phyloP scores from a whole-genome alignment of 2,888 invertebrate species.

The Liodrosophila aerea region DNA sequence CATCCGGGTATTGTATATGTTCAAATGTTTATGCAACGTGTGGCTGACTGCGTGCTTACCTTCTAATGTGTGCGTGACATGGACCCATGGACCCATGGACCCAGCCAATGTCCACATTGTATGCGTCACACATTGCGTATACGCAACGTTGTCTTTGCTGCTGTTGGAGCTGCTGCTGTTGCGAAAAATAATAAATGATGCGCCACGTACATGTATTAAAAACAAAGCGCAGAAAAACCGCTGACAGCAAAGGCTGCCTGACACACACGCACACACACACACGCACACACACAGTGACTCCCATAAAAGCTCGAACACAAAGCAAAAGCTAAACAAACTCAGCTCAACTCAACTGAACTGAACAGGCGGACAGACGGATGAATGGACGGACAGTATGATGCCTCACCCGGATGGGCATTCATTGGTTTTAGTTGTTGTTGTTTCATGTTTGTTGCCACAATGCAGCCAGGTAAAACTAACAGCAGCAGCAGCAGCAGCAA shows the following conservation, averaged over 20 bases:
- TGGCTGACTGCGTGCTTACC: slow-evolving; percentile 65
- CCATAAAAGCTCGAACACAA: slow-evolving; percentile 48
- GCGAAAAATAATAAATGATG: slow-evolving; percentile 72
- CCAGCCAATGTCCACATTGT: not conserved
- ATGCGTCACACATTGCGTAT: slow-evolving; percentile 58
- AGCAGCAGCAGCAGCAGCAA: slow-evolving; percentile 30
- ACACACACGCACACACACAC: too few relatives aligned
- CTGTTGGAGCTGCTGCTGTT: slow-evolving; percentile 23
- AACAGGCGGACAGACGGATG: slow-evolving; percentile 63
- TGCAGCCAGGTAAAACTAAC: slow-evolving; percentile 54
- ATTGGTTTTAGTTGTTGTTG: slow-evolving; percentile 41
- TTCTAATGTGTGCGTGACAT: slow-evolving; percentile 73
- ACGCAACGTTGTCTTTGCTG: slow-evolving; percentile 47
- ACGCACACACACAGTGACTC: too few relatives aligned
- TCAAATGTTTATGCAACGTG: slow-evolving; percentile 75
- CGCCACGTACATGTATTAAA: slow-evolving; percentile 74
- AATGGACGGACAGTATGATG: slow-evolving; percentile 57
- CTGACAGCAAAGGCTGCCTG: slow-evolving; percentile 57
- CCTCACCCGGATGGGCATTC: slow-evolving; percentile 45
- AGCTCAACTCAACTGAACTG: slow-evolving; percentile 34
- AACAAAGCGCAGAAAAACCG: slow-evolving; percentile 72
- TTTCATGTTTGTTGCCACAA: slow-evolving; percentile 46
- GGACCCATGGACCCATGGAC: slow-evolving; percentile 51
- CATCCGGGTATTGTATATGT: slow-evolving; percentile 41
- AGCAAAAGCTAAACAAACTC: slow-evolving; percentile 50